phyloP scores from a whole-genome alignment of 2,797 vertebrate genomes.

The Fringilla coelebs region DNA sequence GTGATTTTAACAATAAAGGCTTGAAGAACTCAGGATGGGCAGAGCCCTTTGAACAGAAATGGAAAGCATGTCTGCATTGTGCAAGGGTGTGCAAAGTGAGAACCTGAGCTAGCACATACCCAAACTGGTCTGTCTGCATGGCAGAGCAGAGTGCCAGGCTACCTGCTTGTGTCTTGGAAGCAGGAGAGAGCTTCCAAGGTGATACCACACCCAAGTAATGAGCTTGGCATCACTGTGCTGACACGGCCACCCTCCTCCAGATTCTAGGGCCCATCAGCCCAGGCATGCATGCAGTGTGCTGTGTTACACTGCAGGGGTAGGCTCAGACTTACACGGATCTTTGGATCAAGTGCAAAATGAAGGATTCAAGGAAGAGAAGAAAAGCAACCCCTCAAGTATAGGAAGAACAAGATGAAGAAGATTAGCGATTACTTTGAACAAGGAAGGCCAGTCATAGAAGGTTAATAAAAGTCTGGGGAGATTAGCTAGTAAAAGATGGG shows the following conservation, averaged over 20 bases:
- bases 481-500: not conserved
- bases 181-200: not conserved
- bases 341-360: not conserved
- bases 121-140: constrained; percentile 38
- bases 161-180: not conserved
- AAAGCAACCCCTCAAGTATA: not conserved
- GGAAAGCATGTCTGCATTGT: not conserved
- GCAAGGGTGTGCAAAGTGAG: not conserved
- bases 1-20: not conserved
- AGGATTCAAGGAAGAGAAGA: not conserved
- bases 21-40: not conserved
- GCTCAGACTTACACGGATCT: not conserved
- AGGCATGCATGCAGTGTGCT: not conserved
- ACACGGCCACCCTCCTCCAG: not conserved
- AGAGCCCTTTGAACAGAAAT: not conserved
- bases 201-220: constrained; percentile 6
- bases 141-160: not conserved
- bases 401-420: not conserved
- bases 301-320: not conserved
- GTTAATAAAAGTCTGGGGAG: not conserved
- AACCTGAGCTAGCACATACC: constrained; percentile 35
- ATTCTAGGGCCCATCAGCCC: not conserved
- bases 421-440: not conserved
- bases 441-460: not conserved
- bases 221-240: constrained; percentile 22